These are phyloP conservation scores for Pseudomyrmex concolor DNA, from an alignment of 1,140 invertebrate species.

Conservation along the genomic window DNA sequence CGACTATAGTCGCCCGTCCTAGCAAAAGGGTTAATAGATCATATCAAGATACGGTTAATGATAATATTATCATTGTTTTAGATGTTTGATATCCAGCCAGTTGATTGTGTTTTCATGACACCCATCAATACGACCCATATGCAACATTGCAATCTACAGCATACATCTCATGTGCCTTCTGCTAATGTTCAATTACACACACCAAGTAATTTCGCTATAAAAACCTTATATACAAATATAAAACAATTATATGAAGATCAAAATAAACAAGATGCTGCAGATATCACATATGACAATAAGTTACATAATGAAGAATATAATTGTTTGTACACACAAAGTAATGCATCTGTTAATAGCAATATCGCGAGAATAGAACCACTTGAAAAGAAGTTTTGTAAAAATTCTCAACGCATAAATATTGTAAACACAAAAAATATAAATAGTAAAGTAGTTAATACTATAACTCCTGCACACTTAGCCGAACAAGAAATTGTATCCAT, in stretches of 20 bases:
- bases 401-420: not conserved
- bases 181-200: constrained; percentile 78
- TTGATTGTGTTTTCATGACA: constrained; percentile 76
- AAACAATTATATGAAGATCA: not conserved
- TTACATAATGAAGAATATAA: constrained; percentile 21
- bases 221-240: constrained; percentile 53
- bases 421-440: not conserved
- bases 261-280: not conserved
- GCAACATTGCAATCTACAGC: constrained; percentile 74
- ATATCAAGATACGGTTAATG: no score
- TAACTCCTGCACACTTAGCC: not conserved
- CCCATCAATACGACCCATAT: constrained; percentile 80
- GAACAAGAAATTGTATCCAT: constrained; percentile 16
- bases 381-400: not conserved
- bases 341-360: not conserved
- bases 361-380: constrained; percentile 49
- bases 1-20: no score
- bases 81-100: constrained; percentile 77
- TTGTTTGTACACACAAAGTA: not conserved
- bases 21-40: no score
- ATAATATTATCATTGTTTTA: constrained; percentile 49
- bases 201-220: constrained; percentile 82
- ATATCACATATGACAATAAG: not conserved
- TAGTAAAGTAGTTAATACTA: not conserved
- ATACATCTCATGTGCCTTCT: constrained; percentile 63